Evolutionary conservation across 2,888 invertebrate species (phyloP), one percentile per base, ranked within the genome.

Genomic region (Matsumyia berberina): DNA sequence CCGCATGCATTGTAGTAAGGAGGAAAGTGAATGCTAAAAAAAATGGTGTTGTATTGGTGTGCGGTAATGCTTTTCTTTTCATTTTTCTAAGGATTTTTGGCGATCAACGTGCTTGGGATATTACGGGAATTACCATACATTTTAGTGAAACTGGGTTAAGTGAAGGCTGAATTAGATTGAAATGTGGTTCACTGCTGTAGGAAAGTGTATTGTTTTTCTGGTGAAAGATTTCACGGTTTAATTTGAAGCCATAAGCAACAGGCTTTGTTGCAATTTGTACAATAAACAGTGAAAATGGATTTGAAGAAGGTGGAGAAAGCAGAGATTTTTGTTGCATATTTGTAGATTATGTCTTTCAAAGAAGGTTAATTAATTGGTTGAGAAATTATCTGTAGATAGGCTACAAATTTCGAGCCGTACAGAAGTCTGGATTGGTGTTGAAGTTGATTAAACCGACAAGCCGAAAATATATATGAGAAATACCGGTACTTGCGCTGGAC

Each of bases 81-180:
- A 31, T 55, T 77, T 69, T 42, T 19, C 33, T 35, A 19, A 31
- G 37, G 62, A 29, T 49, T 81, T 55, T 67, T 42, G 72, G 73
- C 66, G 8, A 67, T 73, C 67, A 60, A 31, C 7, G 35, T 55
- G 49, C 51, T 31, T 29, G 44, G 55, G 42, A 80, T 67, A 64
- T 57, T 46, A 64, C 49, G 55, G 69, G 49, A 74, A 69, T 74
- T 74, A 57, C 62, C 53, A 57, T 64, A 49, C 64, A 70, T 69
- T 74, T 62, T 8, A n/a, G 29, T n/a, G 37, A 33, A 74, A 69
- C 69, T 76, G 62, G 80, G 80, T 81, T 76, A 81, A 69, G 57
- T 57, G 67, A 70, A 33, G 60, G 55, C 46, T 39, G 24, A 49
- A n/a, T 51, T 8, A 11, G 17, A 15, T 35, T 58, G 5, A 33